Evolutionary conservation across 2,797 vertebrate species (phyloP).

Genomic region (Otus scops): DNA sequence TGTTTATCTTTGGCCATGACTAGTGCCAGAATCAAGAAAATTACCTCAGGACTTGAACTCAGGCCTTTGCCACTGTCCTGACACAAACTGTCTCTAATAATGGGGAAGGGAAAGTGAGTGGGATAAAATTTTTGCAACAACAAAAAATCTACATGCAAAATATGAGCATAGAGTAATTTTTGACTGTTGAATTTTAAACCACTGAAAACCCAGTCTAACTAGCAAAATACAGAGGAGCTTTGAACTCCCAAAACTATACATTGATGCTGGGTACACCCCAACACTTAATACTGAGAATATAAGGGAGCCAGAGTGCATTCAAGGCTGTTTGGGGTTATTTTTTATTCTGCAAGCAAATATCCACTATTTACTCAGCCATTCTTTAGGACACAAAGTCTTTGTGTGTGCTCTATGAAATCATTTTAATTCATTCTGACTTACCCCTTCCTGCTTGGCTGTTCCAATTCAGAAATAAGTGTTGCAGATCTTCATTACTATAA

Average conservation of each 20-base stretch:
- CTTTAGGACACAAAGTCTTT: conserved; percentile 42
- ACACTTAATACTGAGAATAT: not conserved
- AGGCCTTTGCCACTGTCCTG: not conserved
- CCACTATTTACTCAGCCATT: conserved; percentile 2
- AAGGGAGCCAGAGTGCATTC: not conserved
- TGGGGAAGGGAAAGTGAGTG: not conserved
- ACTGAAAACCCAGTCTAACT: not conserved
- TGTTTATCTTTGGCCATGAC: not conserved
- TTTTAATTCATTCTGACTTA: conserved; percentile 61
- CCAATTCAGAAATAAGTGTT: not conserved
- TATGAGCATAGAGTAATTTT: not conserved
- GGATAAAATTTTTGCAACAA: not conserved
- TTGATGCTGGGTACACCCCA: not conserved
- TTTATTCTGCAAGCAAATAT: conserved; percentile 26
- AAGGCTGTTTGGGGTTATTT: not conserved
- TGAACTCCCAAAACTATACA: not conserved
- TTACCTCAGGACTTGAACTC: not conserved
- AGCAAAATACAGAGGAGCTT: not conserved
- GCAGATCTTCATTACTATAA: conserved; percentile 42
- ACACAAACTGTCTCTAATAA: not conserved
- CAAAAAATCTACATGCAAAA: not conserved
- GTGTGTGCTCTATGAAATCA: conserved; percentile 36
- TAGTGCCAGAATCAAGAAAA: not conserved
- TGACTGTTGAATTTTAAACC: not conserved
- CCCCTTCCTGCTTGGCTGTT: not conserved